Evolutionary conservation across 2,888 invertebrate genomes (phyloP).

Genomic region (Calameuta pallipes): DNA sequence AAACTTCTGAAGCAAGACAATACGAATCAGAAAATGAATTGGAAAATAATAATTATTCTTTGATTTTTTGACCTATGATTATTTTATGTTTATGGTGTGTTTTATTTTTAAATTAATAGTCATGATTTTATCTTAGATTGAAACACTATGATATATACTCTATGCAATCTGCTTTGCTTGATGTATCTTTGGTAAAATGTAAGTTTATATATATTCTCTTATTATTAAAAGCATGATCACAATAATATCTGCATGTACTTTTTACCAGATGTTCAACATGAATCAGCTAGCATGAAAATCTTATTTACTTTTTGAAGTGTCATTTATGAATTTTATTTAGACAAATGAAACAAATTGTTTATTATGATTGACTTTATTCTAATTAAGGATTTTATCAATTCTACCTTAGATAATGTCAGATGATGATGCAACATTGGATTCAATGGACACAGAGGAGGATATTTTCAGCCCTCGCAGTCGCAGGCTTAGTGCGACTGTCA

Average conservation of each 20-base stretch:
- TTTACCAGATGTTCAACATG: neutral
- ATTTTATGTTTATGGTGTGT: neutral
- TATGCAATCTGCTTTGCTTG: neutral
- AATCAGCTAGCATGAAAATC: neutral
- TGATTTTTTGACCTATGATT: neutral
- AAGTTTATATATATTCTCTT: neutral
- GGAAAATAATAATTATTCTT: neutral
- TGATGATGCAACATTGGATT: slow-evolving; percentile 60
- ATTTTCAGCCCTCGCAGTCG: slow-evolving; percentile 53
- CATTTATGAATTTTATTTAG: neutral
- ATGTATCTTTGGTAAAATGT: neutral
- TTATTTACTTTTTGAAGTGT: neutral
- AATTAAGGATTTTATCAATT: neutral
- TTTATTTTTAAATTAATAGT: neutral
- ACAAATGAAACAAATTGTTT: neutral
- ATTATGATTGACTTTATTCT: neutral
- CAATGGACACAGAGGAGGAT: slow-evolving; percentile 58
- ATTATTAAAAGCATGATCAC: neutral
- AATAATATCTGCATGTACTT: neutral
- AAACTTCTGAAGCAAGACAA: neutral
- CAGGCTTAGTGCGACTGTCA: slow-evolving; percentile 42
- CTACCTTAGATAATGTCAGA: slow-evolving; percentile 59
- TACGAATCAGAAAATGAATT: neutral
- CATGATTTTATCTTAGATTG: neutral
- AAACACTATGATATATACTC: neutral